Evolutionary conservation across 2,888 invertebrate genomes (phyloP).

Genomic region (Thymelicus lineola): DNA sequence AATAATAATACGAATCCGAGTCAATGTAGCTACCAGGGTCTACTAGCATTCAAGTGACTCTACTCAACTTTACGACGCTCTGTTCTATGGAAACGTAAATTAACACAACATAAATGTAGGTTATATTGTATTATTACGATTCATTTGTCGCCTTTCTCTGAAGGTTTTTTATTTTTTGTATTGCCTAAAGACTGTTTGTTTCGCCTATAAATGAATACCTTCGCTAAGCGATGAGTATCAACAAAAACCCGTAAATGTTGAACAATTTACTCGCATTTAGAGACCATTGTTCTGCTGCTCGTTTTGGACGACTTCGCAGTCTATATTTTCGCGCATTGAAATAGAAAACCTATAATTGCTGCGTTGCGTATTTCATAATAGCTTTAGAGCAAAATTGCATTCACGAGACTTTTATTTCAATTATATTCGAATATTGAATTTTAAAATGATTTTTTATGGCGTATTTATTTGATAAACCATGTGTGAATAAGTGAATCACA

Average conservation of each 20-base stretch:
- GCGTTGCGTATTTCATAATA: constrained; percentile 1
- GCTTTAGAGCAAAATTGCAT: background rate
- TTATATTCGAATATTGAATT: too few relatives aligned
- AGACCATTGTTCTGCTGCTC: background rate
- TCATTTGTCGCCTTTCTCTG: too few relatives aligned
- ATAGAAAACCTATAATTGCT: constrained; percentile 7
- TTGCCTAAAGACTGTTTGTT: background rate
- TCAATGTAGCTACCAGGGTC: background rate
- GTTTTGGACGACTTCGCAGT: background rate
- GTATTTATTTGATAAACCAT: too few relatives aligned
- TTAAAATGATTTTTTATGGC: too few relatives aligned
- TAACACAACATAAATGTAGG: too few relatives aligned
- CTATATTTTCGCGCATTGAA: constrained; percentile 6
- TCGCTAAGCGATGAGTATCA: background rate
- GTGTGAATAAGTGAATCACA: too few relatives aligned
- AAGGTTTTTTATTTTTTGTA: background rate
- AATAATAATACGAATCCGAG: background rate
- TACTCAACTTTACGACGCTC: too few relatives aligned
- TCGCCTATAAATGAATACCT: background rate
- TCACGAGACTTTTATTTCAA: background rate
- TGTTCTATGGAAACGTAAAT: too few relatives aligned
- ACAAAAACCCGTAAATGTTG: background rate
- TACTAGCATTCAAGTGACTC: too few relatives aligned
- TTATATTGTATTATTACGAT: too few relatives aligned
- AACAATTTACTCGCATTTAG: constrained; percentile 1